phyloP scores from a whole-genome alignment of 2,888 invertebrate species.

The Leptopilina drosophilae region DNA sequence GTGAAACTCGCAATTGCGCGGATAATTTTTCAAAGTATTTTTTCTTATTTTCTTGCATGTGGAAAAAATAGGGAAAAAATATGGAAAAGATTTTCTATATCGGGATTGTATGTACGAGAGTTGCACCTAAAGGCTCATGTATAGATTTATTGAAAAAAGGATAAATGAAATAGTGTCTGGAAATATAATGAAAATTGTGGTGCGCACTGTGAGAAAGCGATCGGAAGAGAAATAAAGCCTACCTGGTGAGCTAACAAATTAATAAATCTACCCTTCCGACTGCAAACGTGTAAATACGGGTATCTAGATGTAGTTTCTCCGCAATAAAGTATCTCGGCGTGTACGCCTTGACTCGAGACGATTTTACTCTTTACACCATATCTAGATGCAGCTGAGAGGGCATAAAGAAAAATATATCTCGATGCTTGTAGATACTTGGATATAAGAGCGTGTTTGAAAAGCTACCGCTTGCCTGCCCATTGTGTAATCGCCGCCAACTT shows the following conservation, averaged over 20 bases:
- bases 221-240: slow-evolving; percentile 25
- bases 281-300: slow-evolving; percentile 38
- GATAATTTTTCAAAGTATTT: too few relatives aligned
- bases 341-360: slow-evolving; percentile 26
- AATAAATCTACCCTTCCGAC: slow-evolving; percentile 36
- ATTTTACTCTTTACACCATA: slow-evolving; percentile 8
- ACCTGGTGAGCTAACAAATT: slow-evolving; percentile 26
- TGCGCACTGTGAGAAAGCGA: slow-evolving; percentile 5
- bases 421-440: slow-evolving; percentile 36
- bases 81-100: too few relatives aligned
- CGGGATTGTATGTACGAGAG: too few relatives aligned
- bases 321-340: slow-evolving; percentile 38
- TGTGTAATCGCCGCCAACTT: slow-evolving; percentile 19
- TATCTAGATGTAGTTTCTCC: slow-evolving; percentile 36
- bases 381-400: not conserved
- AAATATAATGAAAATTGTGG: slow-evolving; percentile 32
- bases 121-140: not conserved
- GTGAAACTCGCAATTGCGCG: too few relatives aligned
- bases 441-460: slow-evolving; percentile 32
- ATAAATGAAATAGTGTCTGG: not conserved
- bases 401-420: slow-evolving; percentile 37
- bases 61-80: too few relatives aligned
- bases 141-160: not conserved
- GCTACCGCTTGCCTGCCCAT: slow-evolving; percentile 24
- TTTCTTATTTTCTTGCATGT: too few relatives aligned